Percentiles rank a stretch among this genome's conserved stretches.
These are phyloP conservation scores for Cyprinodon tularosa DNA, from an alignment of 2,113 vertebrate genomes.

Conservation along the genomic window DNA sequence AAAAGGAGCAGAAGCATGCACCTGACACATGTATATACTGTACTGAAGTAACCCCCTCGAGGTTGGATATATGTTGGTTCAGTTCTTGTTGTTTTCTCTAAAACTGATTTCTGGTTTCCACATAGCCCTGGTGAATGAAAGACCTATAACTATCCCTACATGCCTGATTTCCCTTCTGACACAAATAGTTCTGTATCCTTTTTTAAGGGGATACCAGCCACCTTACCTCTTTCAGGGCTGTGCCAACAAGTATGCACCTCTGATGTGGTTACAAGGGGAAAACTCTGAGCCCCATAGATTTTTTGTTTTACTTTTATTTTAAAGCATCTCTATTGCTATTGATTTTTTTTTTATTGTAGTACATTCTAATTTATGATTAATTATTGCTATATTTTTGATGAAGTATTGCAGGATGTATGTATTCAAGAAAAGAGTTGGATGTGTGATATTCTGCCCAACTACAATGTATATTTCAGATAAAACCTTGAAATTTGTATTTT, in stretches of 20 bases:
- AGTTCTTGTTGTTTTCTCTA: conserved; percentile 27
- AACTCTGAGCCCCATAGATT: conserved; percentile 33
- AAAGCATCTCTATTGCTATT: conserved; percentile 70
- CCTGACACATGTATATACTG: conserved; percentile 71
- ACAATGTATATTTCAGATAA: conserved; percentile 75
- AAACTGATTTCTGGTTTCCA: conserved; percentile 38
- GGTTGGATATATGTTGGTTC: conserved; percentile 40
- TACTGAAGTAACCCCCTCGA: conserved; percentile 46
- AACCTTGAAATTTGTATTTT: conserved; percentile 56
- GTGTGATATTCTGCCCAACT: conserved; percentile 62
- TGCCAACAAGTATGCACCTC: conserved; percentile 38
- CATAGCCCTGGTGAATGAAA: conserved; percentile 12
- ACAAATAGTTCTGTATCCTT: neutral
- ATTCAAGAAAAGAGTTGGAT: conserved; percentile 57
- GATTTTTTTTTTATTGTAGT: conserved; percentile 53
- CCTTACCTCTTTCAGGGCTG: conserved; percentile 25
- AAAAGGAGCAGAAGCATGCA: conserved; percentile 65
- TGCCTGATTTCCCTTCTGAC: conserved; percentile 14
- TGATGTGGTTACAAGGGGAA: conserved; percentile 43
- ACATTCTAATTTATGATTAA: conserved; percentile 79
- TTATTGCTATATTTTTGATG: conserved; percentile 72
- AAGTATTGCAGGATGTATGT: conserved; percentile 68
- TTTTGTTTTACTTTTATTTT: conserved; percentile 7
- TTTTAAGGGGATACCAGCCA: neutral
- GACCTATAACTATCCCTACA: conserved; percentile 3